Evolutionary conservation across 2,113 vertebrate species (phyloP).

Genomic region (Periophthalmus modestus): DNA sequence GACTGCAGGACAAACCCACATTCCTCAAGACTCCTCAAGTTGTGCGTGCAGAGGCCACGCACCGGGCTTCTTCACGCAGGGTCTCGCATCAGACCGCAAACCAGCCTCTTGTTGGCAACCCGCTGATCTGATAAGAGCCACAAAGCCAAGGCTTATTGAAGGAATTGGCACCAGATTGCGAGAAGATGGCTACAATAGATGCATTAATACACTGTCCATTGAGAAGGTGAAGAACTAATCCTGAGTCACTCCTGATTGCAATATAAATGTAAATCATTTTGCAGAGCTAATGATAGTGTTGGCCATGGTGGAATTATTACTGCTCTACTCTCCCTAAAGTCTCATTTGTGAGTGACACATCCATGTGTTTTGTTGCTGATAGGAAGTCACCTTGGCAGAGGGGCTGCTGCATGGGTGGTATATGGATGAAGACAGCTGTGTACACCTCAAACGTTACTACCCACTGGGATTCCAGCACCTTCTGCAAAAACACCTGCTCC

Average conservation of each 20-base stretch:
- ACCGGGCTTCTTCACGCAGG: conserved; percentile 45
- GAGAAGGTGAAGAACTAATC: not conserved
- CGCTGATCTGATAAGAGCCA: conserved; percentile 34
- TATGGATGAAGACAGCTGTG: conserved; percentile 72
- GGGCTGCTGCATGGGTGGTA: conserved; percentile 68
- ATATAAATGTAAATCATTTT: too few relatives aligned
- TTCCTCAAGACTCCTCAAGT: conserved; percentile 77
- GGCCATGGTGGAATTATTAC: not conserved
- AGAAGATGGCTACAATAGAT: conserved; percentile 7
- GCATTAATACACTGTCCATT: conserved; percentile 2
- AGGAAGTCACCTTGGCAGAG: conserved; percentile 55
- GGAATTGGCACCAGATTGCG: conserved; percentile 19
- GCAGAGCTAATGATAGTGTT: not conserved
- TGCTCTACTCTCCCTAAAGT: conserved; percentile 9
- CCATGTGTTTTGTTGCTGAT: conserved; percentile 69
- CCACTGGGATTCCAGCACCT: conserved; percentile 29
- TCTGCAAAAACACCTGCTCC: conserved; percentile 5
- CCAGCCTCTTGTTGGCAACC: conserved; percentile 23
- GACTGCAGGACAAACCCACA: conserved; percentile 80
- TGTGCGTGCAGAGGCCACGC: conserved; percentile 63
- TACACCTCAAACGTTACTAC: conserved; percentile 49
- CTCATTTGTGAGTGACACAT: conserved; percentile 58
- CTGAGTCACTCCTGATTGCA: not conserved
- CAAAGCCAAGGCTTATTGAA: not conserved
- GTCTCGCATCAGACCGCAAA: conserved; percentile 41